Conservation (phyloP, 2,797 vertebrate genomes). For the Melopsittacus undulatus region DNA sequence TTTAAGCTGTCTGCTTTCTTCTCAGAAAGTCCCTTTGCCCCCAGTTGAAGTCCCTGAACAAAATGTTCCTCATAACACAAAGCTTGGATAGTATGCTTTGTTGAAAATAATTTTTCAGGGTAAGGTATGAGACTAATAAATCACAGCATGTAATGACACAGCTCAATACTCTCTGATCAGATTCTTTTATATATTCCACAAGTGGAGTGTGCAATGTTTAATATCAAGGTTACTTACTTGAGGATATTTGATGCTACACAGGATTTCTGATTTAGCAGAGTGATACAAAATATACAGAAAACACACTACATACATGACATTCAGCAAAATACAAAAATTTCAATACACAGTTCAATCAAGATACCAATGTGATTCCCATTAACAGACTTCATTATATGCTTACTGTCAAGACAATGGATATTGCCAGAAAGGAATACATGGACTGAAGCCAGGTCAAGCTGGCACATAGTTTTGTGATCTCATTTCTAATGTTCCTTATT, state of each 20-base stretch:
- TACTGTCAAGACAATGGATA: fast-evolving
- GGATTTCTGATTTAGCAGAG: neutral
- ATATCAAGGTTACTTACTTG: neutral
- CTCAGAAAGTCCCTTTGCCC: neutral
- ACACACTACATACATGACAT: neutral
- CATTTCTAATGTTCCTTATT: neutral
- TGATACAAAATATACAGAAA: neutral
- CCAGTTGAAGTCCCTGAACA: neutral
- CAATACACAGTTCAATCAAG: neutral
- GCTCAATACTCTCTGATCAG: neutral
- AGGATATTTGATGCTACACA: neutral
- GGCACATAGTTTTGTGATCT: neutral
- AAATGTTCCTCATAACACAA: neutral
- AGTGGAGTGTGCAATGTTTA: neutral
- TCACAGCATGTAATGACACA: neutral
- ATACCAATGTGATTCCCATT: neutral
- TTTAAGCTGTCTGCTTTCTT: neutral
- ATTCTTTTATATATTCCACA: neutral
- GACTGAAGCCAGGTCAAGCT: neutral
- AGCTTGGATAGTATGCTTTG: neutral
- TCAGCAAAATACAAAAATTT: neutral
- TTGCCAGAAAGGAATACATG: neutral
- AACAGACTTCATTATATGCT: neutral
- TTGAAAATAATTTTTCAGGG: neutral
- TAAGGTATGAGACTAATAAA: neutral